Base-by-base conservation (phyloP, 1,140 invertebrate genomes). In the Heliconius congener region DNA sequence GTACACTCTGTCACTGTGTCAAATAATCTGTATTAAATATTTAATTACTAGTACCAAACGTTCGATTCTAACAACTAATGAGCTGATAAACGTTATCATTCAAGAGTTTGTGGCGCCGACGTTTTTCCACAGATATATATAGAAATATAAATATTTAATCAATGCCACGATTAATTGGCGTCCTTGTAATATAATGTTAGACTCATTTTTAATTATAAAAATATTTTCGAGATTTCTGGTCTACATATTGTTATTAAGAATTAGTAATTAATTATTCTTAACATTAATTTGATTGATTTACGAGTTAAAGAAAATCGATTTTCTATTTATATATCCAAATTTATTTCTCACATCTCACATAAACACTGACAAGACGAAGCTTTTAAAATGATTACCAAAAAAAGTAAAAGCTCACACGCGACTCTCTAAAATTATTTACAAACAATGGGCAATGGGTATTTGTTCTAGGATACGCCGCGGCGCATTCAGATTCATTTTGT, bases 71-170 rank as follows among this genome's bases (percentile, higher is more conserved):
- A 72, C n/a, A 27, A 39, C 37, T 73, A 73, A 66, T 66, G 60
- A 66, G 60, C 18, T 76, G 79, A 80, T 80, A 80, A 80, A 66
- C 34, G 77, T 80, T 80, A 80, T 80, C 79, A 73, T 19, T 76
- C 8, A 72, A 75, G 52, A 60, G 52, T 73, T 55, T 57, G 27
- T 73, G 79, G 71, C 71, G 70, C 37, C 79, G 74, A 80, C 57
- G 55, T 73, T 66, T 72, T 76, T 70, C 74, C 57, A 71, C 71
- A 39, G n/a, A 39, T 39, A 57, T 57, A 9, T 23, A 27, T 74
- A 79, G 9, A 37, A 34, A 55, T 30, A 66, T 30, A 30, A 13
- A 5, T 66, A 66, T 66, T 16, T 66, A 50, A 80, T 76, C 52
- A 50, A 60, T 76, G 72, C 70, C 9, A 34, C 50, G 57, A 80